Evolutionary conservation across 2,888 invertebrate species (phyloP), one percentile per base, ranked within the genome.

Genomic region (Trypoxylon attenuatum): DNA sequence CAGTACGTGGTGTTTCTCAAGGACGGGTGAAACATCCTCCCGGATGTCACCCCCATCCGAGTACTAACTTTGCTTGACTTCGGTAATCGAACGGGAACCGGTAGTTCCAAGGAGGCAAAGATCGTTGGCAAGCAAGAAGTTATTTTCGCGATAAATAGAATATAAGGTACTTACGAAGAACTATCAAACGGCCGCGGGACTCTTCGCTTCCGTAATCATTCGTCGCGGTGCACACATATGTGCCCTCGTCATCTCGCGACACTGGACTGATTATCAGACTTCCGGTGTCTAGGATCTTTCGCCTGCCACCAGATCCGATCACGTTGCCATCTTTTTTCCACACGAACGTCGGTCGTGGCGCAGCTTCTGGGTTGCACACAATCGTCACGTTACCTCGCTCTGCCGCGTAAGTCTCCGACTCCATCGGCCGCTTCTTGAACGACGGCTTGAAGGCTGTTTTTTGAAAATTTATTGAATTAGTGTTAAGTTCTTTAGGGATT

Each of bases 331-430:
- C 94, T 83, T 96, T 96, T 78, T 94, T 94, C 98, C 98, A 98
- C 29, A 92, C 91, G 82, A 96, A 96, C 72, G 92, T 91, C 0
- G 97, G 96, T 76, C 91, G 91, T 0, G 98, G 98, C 0, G 98
- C 97, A 10, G 97, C 97, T 88, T 98, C 98, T 0, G 98, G 98
- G 83, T 94, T 93, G 84, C 98, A 98, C 54, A 91, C 90, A 53
- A 98, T 93, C 0, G 97, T 97, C 0, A 95, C 94, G 85, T 97
- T 97, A 10, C 96, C 96, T 71, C 94, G 93, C 85, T 96, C 94
- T 1, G 96, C 96, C 0, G 96, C 97, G 86, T 96, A 97, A 2
- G 95, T 95, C 88, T 96, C 96, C 0, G 94, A 91, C 84, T 96
- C 95, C 19, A 98, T 87, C 0, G 98, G 98, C 33, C 90, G 90